Percentiles rank a stretch among this genome's conserved stretches.
Evolutionary conservation across 1,140 invertebrate genomes (phyloP).

Genomic region (Plectrocnemia conspersa): DNA sequence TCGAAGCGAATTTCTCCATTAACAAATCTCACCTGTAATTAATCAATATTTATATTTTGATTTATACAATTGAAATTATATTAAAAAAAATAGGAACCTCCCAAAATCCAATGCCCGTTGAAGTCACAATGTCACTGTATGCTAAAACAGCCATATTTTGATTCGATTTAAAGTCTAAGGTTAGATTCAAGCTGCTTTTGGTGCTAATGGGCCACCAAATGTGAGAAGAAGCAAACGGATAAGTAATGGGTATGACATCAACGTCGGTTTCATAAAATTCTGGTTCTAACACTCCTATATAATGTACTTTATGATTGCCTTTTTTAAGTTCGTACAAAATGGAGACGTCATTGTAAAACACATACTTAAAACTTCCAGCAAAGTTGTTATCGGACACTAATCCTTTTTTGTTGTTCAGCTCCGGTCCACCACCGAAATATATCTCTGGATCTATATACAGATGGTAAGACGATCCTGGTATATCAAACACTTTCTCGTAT

Average conservation of each 20-base stretch:
- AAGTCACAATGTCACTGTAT: slow-evolving; percentile 70
- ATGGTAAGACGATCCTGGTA: slow-evolving; percentile 68
- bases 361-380: slow-evolving; percentile 83
- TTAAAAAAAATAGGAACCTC: slow-evolving; percentile 62
- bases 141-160: slow-evolving; percentile 78
- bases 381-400: slow-evolving; percentile 71
- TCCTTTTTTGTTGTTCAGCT: slow-evolving; percentile 71
- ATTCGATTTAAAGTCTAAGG: slow-evolving; percentile 85
- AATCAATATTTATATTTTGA: slow-evolving; percentile 11
- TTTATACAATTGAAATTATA: slow-evolving; percentile 11
- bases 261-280: slow-evolving; percentile 80
- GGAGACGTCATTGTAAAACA: slow-evolving; percentile 88
- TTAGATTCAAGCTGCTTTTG: slow-evolving; percentile 66
- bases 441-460: slow-evolving; percentile 90
- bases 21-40: slow-evolving; percentile 63
- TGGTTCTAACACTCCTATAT: slow-evolving; percentile 73
- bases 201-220: slow-evolving; percentile 77
- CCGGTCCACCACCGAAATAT: slow-evolving; percentile 82
- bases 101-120: slow-evolving; percentile 73
- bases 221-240: slow-evolving; percentile 83
- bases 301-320: slow-evolving; percentile 76
- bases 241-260: slow-evolving; percentile 85
- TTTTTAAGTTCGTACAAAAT: slow-evolving; percentile 82
- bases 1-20: slow-evolving; percentile 81
- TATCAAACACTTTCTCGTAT: slow-evolving; percentile 60